These are phyloP conservation scores for Brachylomia viminalis DNA, from an alignment of 2,888 invertebrate species.

Conservation along the genomic window DNA sequence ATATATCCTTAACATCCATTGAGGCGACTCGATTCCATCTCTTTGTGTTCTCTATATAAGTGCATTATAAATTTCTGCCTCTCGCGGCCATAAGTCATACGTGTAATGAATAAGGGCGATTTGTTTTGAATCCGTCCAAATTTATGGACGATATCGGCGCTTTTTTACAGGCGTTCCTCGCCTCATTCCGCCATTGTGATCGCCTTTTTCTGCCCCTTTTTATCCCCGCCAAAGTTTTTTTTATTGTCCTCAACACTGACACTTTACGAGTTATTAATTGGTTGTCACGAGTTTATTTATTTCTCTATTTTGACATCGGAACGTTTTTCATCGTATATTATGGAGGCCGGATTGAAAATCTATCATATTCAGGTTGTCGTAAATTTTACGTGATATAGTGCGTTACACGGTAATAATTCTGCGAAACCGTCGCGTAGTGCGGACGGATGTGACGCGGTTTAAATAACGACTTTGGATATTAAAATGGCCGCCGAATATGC, in stretches of 20 bases:
- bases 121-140: slow-evolving; percentile 90
- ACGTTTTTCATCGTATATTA: slow-evolving; percentile 88
- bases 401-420: slow-evolving; percentile 89
- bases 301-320: slow-evolving; percentile 89
- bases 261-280: slow-evolving; percentile 91
- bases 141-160: slow-evolving; percentile 88
- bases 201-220: slow-evolving; percentile 88
- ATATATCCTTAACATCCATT: slow-evolving; percentile 75
- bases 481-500: slow-evolving; percentile 84
- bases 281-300: slow-evolving; percentile 90
- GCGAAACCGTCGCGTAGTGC: slow-evolving; percentile 87
- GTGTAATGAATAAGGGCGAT: slow-evolving; percentile 91
- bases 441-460: slow-evolving; percentile 88
- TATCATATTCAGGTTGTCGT: slow-evolving; percentile 90
- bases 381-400: slow-evolving; percentile 90
- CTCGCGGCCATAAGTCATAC: slow-evolving; percentile 88
- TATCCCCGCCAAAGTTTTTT: slow-evolving; percentile 83
- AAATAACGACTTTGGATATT: slow-evolving; percentile 88
- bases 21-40: slow-evolving; percentile 74
- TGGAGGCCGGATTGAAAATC: slow-evolving; percentile 89
- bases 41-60: slow-evolving; percentile 85
- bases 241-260: slow-evolving; percentile 88
- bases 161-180: slow-evolving; percentile 89
- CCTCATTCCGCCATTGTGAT: slow-evolving; percentile 87
- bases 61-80: slow-evolving; percentile 85